phyloP scores from a whole-genome alignment of 2,888 invertebrate species.

The Fabriciana adippe region DNA sequence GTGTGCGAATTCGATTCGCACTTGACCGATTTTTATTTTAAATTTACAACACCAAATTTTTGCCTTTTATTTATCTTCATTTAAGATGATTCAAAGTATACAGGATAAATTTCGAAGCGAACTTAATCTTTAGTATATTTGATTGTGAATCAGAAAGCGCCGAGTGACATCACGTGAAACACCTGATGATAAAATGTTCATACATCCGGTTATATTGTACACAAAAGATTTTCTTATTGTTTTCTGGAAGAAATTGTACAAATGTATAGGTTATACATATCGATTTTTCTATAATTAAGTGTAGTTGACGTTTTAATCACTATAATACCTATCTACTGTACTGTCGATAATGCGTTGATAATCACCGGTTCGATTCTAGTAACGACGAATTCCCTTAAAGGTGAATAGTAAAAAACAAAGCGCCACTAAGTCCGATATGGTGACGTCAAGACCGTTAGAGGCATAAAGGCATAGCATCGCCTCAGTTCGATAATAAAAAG shows the following conservation, averaged over 20 bases:
- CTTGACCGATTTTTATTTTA: not conserved
- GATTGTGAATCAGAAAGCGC: slow-evolving; percentile 19
- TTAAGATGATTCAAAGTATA: slow-evolving; percentile 12
- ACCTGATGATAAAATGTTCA: not conserved
- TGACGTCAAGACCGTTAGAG: not conserved
- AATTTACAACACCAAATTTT: not conserved
- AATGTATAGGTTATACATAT: too few relatives aligned
- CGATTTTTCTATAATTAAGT: too few relatives aligned
- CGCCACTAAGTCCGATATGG: too few relatives aligned
- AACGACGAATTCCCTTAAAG: too few relatives aligned
- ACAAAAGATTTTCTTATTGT: not conserved
- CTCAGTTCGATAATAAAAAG: too few relatives aligned
- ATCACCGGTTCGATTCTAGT: too few relatives aligned
- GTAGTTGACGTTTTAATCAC: too few relatives aligned
- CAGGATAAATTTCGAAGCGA: slow-evolving; percentile 13
- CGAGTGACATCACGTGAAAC: slow-evolving; percentile 11
- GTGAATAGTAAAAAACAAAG: too few relatives aligned
- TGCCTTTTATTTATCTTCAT: not conserved
- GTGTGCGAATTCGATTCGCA: too few relatives aligned
- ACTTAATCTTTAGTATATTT: not conserved
- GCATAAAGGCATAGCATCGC: not conserved
- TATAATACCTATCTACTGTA: too few relatives aligned
- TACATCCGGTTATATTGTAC: slow-evolving; percentile 3
- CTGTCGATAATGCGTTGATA: too few relatives aligned
- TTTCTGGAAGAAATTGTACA: too few relatives aligned